Percentiles rank a stretch among this genome's conserved stretches.
These are phyloP conservation scores for Macaria notata DNA, from an alignment of 2,888 invertebrate genomes.

Conservation along the genomic window DNA sequence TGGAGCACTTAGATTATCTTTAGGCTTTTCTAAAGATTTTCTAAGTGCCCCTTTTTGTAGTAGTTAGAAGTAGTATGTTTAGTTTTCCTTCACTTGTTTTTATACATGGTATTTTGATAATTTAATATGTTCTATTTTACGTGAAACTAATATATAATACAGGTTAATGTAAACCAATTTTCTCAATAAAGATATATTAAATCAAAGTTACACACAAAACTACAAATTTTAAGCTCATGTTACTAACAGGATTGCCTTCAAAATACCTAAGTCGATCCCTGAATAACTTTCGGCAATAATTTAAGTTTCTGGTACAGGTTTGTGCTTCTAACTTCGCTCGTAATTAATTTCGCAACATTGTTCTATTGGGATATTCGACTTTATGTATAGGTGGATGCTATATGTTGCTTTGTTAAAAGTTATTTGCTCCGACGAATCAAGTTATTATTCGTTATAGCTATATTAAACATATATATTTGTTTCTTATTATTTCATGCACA, in stretches of 20 bases:
- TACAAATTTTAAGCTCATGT: constrained; percentile 28
- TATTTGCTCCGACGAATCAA: not conserved
- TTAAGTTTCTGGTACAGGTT: constrained; percentile 43
- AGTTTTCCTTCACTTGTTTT: no score
- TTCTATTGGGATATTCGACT: constrained; percentile 42
- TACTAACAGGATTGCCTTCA: constrained; percentile 47
- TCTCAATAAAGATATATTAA: not conserved
- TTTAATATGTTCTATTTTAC: no score
- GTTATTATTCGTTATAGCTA: no score
- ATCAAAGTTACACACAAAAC: constrained; percentile 4
- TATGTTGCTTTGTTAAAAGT: constrained; percentile 44
- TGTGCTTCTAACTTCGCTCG: not conserved
- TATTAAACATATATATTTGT: no score
- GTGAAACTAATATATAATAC: no score
- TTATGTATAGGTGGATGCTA: constrained; percentile 32
- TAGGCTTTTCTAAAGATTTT: no score
- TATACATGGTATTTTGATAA: no score
- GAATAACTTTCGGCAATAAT: constrained; percentile 54
- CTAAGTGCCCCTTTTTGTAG: no score
- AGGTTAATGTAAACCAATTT: no score
- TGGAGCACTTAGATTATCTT: no score
- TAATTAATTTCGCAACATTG: constrained; percentile 11
- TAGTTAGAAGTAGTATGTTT: no score
- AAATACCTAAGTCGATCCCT: constrained; percentile 53
- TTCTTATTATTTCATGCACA: no score